A percentile compares a stretch with the other conserved stretches of the same genome.
Conservation (phyloP, 2,888 invertebrate genomes). For the Lepetodrilus schrolli region DNA sequence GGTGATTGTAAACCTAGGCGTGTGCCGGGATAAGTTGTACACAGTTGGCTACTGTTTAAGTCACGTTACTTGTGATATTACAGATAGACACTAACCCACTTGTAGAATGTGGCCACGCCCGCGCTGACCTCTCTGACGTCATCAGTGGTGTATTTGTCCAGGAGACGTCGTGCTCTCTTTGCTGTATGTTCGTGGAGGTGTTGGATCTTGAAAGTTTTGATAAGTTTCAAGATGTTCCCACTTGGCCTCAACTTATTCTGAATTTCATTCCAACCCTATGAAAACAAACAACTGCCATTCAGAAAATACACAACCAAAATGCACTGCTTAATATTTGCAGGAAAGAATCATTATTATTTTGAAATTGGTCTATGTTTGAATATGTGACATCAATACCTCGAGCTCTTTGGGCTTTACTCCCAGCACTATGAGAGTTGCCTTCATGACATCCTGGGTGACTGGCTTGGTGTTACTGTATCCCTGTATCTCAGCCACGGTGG, state of each 20-base stretch:
- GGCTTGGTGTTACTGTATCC: background rate
- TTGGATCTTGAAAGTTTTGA: slow-evolving; percentile 63
- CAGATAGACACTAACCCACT: slow-evolving; percentile 68
- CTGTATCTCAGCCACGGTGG: slow-evolving; percentile 8
- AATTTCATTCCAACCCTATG: slow-evolving; percentile 69
- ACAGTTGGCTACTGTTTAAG: too few relatives aligned
- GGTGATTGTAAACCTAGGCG: too few relatives aligned
- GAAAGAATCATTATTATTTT: too few relatives aligned
- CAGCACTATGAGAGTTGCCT: background rate
- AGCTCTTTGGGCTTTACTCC: background rate
- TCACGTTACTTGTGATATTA: too few relatives aligned
- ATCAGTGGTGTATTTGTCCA: slow-evolving; percentile 60
- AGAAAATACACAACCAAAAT: too few relatives aligned
- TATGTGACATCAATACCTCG: too few relatives aligned
- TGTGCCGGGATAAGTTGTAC: too few relatives aligned
- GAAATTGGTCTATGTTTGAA: too few relatives aligned
- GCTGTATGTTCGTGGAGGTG: slow-evolving; percentile 55
- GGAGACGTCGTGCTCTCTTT: slow-evolving; percentile 54
- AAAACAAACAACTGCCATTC: background rate
- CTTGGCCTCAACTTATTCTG: slow-evolving; percentile 68
- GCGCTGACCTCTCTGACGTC: slow-evolving; percentile 68
- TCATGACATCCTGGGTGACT: background rate
- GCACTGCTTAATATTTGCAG: too few relatives aligned
- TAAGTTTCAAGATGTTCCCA: slow-evolving; percentile 65
- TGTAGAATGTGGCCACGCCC: slow-evolving; percentile 72